Conservation (phyloP, 2,888 invertebrate species). For the Anagyrus pseudococci region DNA sequence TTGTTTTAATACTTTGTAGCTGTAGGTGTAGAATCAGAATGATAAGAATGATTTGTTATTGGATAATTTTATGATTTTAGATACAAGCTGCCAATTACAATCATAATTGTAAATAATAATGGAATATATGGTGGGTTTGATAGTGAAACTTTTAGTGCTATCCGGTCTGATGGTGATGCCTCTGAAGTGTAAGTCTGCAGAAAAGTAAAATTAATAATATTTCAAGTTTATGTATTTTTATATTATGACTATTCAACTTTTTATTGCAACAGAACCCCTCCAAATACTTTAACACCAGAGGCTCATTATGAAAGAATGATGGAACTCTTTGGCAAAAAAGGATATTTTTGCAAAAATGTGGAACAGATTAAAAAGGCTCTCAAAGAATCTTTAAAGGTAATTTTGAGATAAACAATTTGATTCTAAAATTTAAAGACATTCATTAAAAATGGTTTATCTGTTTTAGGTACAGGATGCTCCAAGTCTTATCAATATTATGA, state of each 20-base stretch:
- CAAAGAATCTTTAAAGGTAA: constrained; percentile 68
- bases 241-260: neutral
- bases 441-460: no score
- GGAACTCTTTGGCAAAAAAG: constrained; percentile 82
- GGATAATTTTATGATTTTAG: no score
- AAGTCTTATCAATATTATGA: constrained; percentile 89
- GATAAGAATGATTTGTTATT: constrained; percentile 6
- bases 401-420: no score
- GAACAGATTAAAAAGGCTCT: constrained; percentile 78
- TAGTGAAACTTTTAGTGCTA: constrained; percentile 73
- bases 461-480: constrained; percentile 76
- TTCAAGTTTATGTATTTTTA: neutral
- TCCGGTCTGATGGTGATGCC: constrained; percentile 75
- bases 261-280: constrained; percentile 75
- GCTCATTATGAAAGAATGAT: constrained; percentile 91
- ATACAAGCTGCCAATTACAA: constrained; percentile 89
- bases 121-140: constrained; percentile 92
- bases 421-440: no score
- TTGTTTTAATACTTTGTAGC: no score
- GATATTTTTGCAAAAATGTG: constrained; percentile 80
- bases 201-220: no score
- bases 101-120: constrained; percentile 93
- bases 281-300: constrained; percentile 78
- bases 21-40: no score
- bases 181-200: constrained; percentile 77